Evolutionary conservation across 2,888 invertebrate genomes (phyloP).

Genomic region (Atethmia centrago): DNA sequence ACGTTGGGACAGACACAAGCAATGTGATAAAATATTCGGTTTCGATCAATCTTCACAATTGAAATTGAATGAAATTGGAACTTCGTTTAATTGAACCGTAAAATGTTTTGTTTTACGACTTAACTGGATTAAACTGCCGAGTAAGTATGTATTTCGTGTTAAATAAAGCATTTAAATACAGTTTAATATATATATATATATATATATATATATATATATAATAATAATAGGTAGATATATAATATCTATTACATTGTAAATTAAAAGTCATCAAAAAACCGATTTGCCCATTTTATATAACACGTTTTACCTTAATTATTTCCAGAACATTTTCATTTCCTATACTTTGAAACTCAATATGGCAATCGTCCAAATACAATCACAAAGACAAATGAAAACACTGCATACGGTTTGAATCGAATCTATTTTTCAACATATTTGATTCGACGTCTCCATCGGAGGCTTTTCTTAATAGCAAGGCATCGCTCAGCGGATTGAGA

Average conservation of each 20-base stretch:
- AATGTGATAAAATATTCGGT: constrained; percentile 61
- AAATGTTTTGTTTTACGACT: constrained; percentile 49
- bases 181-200: too few relatives aligned
- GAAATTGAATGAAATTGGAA: constrained; percentile 50
- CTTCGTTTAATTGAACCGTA: constrained; percentile 50
- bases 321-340: background rate
- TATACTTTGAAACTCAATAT: background rate
- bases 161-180: constrained; percentile 26
- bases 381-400: constrained; percentile 1
- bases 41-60: constrained; percentile 67
- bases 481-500: constrained; percentile 70
- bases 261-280: background rate
- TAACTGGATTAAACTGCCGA: constrained; percentile 12
- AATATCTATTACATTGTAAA: background rate
- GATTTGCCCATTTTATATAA: background rate
- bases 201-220: too few relatives aligned
- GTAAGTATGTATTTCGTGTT: constrained; percentile 29
- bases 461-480: constrained; percentile 65
- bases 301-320: background rate
- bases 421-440: constrained; percentile 66
- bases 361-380: constrained; percentile 22
- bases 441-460: constrained; percentile 66
- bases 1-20: constrained; percentile 11
- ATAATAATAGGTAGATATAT: too few relatives aligned
- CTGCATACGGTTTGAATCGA: constrained; percentile 8